phyloP scores from a whole-genome alignment of 2,888 invertebrate species.

The Philopedon plagiatum region DNA sequence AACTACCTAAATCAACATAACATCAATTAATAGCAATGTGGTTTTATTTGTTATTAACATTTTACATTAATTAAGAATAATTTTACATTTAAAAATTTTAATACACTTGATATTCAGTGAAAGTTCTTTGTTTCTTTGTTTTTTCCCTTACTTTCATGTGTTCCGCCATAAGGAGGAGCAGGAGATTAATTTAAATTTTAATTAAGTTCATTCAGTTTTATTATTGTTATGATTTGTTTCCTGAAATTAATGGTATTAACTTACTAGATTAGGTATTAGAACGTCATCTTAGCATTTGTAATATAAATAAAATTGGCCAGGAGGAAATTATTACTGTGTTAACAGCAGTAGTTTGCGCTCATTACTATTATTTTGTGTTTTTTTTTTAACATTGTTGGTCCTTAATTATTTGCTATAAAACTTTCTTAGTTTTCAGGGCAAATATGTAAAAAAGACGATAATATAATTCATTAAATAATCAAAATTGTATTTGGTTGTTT shows the following conservation, averaged over 20 bases:
- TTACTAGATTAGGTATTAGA: background rate
- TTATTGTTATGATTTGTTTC: background rate
- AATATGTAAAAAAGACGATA: too few relatives aligned
- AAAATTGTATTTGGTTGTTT: too few relatives aligned
- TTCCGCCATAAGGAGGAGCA: constrained; percentile 3
- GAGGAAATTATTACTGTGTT: background rate
- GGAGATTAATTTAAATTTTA: background rate
- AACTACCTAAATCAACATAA: constrained; percentile 5
- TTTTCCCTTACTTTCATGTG: constrained; percentile 10
- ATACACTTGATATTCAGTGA: background rate
- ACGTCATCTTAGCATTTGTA: background rate
- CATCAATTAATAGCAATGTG: background rate
- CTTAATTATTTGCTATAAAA: too few relatives aligned
- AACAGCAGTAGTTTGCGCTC: too few relatives aligned
- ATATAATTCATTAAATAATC: too few relatives aligned
- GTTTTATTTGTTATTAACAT: background rate
- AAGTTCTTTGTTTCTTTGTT: constrained; percentile 16
- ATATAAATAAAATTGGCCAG: background rate
- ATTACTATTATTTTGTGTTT: too few relatives aligned
- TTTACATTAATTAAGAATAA: constrained; percentile 1
- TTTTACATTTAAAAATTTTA: background rate
- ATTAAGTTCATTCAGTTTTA: background rate
- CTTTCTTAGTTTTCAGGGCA: too few relatives aligned
- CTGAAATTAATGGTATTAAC: background rate
- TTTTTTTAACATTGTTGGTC: too few relatives aligned